Percentiles rank a stretch among this genome's conserved stretches.
phyloP scores from a whole-genome alignment of 2,113 vertebrate genomes.

The Puffinus mauretanicus region DNA sequence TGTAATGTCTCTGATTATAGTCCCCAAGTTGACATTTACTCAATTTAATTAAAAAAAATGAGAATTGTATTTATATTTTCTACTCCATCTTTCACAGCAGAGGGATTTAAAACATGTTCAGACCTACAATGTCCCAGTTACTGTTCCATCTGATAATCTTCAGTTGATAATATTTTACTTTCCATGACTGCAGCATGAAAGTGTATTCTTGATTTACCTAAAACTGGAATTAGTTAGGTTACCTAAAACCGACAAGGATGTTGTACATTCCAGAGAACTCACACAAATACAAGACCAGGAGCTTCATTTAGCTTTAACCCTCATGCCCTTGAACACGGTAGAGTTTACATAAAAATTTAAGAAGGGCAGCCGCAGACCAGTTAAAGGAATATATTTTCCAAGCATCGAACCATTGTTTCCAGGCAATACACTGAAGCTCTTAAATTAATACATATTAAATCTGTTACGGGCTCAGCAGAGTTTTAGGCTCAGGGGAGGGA shows the following conservation, averaged over 20 bases:
- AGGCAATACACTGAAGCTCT: slow-evolving; percentile 4
- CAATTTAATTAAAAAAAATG: not conserved
- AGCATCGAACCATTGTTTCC: slow-evolving; percentile 48
- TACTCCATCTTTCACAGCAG: not conserved
- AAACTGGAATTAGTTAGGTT: not conserved
- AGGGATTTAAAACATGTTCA: slow-evolving; percentile 18
- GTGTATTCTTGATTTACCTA: not conserved
- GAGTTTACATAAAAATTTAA: slow-evolving; percentile 53
- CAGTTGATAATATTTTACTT: not conserved
- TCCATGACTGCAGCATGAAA: not conserved
- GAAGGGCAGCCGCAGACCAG: not conserved
- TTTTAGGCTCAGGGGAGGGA: slow-evolving; percentile 12
- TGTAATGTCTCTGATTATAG: not conserved
- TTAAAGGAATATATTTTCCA: slow-evolving; percentile 48
- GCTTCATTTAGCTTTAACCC: not conserved
- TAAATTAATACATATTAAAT: slow-evolving; percentile 43
- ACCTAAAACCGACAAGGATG: not conserved
- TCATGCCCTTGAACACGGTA: not conserved
- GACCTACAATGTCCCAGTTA: not conserved
- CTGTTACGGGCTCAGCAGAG: slow-evolving; percentile 10
- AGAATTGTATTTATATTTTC: not conserved
- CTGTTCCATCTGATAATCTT: not conserved
- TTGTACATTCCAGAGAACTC: not conserved
- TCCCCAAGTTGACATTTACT: not conserved
- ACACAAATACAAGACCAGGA: not conserved